These are phyloP conservation scores for Lepas anatifera DNA, from an alignment of 2,888 invertebrate species.

Conservation along the genomic window DNA sequence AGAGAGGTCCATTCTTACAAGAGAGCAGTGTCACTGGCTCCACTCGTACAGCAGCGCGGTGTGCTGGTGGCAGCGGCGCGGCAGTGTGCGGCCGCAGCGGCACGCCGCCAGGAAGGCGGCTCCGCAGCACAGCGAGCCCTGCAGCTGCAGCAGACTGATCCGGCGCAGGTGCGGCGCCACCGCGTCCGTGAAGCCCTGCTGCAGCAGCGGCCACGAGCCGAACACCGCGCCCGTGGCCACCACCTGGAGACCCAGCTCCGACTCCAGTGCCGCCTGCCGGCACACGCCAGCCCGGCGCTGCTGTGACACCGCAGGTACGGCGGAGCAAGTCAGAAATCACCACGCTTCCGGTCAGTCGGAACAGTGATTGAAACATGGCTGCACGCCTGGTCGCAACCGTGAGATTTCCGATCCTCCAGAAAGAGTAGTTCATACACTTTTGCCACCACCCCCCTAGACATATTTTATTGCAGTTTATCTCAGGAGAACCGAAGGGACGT, in stretches of 20 bases:
- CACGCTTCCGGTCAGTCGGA: too few species aligned
- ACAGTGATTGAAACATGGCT: too few species aligned
- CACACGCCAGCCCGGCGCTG: neutral
- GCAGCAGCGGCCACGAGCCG: conserved; percentile 75
- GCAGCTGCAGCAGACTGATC: conserved; percentile 41
- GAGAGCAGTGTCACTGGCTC: neutral
- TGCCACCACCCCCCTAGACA: too few species aligned
- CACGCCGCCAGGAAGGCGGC: conserved; percentile 75
- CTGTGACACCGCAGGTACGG: too few species aligned
- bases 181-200: conserved; percentile 51
- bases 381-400: too few species aligned
- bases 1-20: too few species aligned
- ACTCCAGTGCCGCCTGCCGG: conserved; percentile 37
- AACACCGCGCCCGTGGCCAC: conserved; percentile 92
- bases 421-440: too few species aligned
- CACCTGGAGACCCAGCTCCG: conserved; percentile 51
- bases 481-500: too few species aligned
- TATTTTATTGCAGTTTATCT: too few species aligned
- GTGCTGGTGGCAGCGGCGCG: conserved; percentile 47
- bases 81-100: conserved; percentile 47
- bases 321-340: too few species aligned
- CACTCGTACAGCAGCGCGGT: neutral
- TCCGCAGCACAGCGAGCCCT: conserved; percentile 68
- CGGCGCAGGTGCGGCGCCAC: conserved; percentile 33
- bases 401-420: too few species aligned